Evolutionary conservation across 1,140 invertebrate species (phyloP).

Genomic region (Eciton burchellii): DNA sequence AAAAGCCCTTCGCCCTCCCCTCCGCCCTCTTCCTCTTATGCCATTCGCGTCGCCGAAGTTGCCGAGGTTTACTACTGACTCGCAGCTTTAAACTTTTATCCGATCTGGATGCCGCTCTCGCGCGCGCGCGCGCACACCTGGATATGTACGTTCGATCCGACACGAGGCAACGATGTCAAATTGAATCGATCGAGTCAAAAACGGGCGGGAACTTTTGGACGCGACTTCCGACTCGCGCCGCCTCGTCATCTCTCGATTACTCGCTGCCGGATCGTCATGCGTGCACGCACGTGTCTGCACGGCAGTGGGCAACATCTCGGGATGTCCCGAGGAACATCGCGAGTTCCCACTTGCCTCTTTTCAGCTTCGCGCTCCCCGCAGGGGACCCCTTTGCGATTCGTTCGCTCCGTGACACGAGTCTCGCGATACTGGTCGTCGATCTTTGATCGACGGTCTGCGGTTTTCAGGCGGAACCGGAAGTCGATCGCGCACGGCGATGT

Average conservation of each 20-base stretch:
- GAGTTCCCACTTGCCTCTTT: slow-evolving; percentile 48
- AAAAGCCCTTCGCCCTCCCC: neutral
- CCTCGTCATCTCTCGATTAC: slow-evolving; percentile 3
- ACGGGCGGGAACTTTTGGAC: slow-evolving; percentile 61
- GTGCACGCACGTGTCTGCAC: neutral
- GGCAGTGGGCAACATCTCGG: slow-evolving; percentile 24
- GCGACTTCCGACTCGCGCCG: slow-evolving; percentile 29
- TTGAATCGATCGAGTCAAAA: slow-evolving; percentile 59
- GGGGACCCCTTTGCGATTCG: slow-evolving; percentile 64
- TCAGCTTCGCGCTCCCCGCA: slow-evolving; percentile 41
- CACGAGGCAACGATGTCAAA: slow-evolving; percentile 50
- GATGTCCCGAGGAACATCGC: slow-evolving; percentile 16
- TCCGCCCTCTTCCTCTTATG: no score
- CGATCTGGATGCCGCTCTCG: slow-evolving; percentile 21
- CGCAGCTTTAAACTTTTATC: slow-evolving; percentile 62
- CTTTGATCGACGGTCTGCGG: slow-evolving; percentile 66
- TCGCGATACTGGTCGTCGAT: slow-evolving; percentile 74
- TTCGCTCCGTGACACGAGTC: slow-evolving; percentile 63
- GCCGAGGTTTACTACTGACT: slow-evolving; percentile 58
- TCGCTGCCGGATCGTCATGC: neutral
- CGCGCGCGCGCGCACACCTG: slow-evolving; percentile 31
- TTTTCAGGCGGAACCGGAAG: slow-evolving; percentile 66
- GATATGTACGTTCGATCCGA: neutral
- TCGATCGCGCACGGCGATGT: slow-evolving; percentile 58
- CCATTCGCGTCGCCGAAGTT: slow-evolving; percentile 50